Evolutionary conservation across 2,113 vertebrate species (phyloP).

Genomic region (Gobio gobio): DNA sequence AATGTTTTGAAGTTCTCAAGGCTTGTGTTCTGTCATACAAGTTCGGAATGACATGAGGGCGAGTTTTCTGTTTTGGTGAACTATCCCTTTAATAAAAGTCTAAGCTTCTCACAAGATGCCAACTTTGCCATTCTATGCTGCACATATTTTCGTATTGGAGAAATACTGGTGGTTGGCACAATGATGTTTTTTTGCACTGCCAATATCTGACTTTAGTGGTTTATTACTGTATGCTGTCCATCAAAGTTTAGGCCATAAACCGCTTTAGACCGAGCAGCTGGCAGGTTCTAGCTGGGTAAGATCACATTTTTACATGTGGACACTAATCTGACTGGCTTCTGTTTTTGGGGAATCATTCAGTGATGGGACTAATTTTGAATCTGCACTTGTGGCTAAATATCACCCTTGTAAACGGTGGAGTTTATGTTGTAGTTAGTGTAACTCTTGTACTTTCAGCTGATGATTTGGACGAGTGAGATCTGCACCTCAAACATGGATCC

Average conservation of each 20-base stretch:
- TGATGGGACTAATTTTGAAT: constrained; percentile 20
- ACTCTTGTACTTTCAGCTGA: constrained; percentile 23
- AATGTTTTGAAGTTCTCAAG: not conserved
- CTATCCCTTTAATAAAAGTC: not conserved
- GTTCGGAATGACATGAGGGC: not conserved
- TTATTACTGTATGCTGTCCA: constrained; percentile 13
- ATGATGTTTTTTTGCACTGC: constrained; percentile 44
- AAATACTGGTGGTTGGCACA: constrained; percentile 17
- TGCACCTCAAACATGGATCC: constrained; percentile 36
- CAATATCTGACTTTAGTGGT: constrained; percentile 25
- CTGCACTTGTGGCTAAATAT: constrained; percentile 41
- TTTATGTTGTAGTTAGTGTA: constrained; percentile 45
- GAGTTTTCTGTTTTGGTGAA: not conserved
- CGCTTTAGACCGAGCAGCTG: constrained; percentile 46
- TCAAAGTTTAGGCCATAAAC: constrained; percentile 6
- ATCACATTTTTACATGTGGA: constrained; percentile 26
- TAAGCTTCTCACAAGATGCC: constrained; percentile 15
- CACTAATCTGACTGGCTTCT: constrained; percentile 35
- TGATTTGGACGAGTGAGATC: constrained; percentile 23
- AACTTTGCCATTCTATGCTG: constrained; percentile 7
- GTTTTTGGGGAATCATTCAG: constrained; percentile 6
- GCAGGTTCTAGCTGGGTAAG: constrained; percentile 57
- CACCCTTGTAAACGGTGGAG: constrained; percentile 10
- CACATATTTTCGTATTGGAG: not conserved
- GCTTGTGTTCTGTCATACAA: not conserved